phyloP scores from a whole-genome alignment of 2,113 vertebrate species.

The Pungitius pungitius region DNA sequence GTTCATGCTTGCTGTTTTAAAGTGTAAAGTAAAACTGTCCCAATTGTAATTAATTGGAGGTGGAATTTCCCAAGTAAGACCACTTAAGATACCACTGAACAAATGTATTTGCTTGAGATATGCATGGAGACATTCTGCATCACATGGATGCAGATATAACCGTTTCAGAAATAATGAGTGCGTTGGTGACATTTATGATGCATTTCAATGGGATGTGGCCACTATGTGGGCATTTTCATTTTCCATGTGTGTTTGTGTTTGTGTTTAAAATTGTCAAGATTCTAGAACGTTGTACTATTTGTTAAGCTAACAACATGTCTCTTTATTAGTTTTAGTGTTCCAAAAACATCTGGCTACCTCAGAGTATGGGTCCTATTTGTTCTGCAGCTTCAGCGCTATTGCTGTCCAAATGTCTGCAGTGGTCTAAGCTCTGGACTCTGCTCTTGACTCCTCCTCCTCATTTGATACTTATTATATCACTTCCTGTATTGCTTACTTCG shows the following conservation, averaged over 20 bases:
- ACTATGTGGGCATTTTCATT: neutral
- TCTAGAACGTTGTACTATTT: neutral
- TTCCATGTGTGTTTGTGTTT: neutral
- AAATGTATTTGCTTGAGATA: constrained; percentile 1
- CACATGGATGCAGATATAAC: neutral
- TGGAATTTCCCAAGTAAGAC: neutral
- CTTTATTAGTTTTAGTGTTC: constrained; percentile 23
- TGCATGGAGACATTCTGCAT: neutral
- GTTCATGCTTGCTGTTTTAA: neutral
- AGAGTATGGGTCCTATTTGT: constrained; percentile 21
- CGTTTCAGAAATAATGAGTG: neutral
- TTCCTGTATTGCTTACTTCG: neutral
- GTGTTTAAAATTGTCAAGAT: neutral
- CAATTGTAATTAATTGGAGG: neutral
- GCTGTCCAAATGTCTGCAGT: constrained; percentile 48
- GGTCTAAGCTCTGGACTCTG: constrained; percentile 12
- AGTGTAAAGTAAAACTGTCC: neutral
- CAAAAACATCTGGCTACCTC: constrained; percentile 26
- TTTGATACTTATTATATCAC: constrained; percentile 11
- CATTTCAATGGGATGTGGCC: neutral
- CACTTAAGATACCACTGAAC: neutral
- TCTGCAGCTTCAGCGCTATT: constrained; percentile 62
- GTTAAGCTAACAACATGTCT: constrained; percentile 16
- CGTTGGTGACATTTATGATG: neutral
- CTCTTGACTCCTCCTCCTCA: constrained; percentile 1